These are phyloP conservation scores for Delphinapterus leucas DNA, from an alignment of 2,113 vertebrate species.

Conservation along the genomic window DNA sequence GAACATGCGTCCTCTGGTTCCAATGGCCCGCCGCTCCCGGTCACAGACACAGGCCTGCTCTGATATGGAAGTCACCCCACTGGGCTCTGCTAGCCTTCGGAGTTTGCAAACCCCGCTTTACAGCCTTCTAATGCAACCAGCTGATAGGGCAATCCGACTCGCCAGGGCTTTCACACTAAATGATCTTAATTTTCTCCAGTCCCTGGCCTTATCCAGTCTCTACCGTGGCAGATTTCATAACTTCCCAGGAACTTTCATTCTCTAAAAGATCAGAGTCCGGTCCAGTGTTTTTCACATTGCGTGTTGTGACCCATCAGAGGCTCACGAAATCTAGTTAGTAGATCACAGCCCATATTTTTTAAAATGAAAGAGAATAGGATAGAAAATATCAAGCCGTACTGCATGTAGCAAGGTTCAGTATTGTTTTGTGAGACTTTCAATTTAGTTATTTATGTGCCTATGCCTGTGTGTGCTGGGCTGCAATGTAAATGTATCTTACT, in stretches of 20 bases:
- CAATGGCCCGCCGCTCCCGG: background rate
- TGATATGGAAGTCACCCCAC: background rate
- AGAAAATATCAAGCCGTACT: background rate
- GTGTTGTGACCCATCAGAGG: background rate
- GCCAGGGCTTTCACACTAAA: fast-evolving
- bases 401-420: background rate
- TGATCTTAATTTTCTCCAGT: background rate
- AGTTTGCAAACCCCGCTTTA: background rate
- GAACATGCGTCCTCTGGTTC: background rate
- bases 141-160: background rate
- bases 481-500: background rate
- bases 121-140: background rate
- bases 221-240: background rate
- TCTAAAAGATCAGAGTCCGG: no score
- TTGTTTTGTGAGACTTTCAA: background rate
- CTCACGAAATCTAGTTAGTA: background rate
- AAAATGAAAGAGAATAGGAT: background rate
- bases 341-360: background rate
- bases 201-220: background rate
- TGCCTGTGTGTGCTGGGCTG: background rate
- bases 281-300: no score
- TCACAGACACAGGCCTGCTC: background rate
- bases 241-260: background rate
- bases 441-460: background rate
- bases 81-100: fast-evolving